Evolutionary conservation across 2,113 vertebrate genomes (phyloP).

Genomic region (Podarcis muralis): DNA sequence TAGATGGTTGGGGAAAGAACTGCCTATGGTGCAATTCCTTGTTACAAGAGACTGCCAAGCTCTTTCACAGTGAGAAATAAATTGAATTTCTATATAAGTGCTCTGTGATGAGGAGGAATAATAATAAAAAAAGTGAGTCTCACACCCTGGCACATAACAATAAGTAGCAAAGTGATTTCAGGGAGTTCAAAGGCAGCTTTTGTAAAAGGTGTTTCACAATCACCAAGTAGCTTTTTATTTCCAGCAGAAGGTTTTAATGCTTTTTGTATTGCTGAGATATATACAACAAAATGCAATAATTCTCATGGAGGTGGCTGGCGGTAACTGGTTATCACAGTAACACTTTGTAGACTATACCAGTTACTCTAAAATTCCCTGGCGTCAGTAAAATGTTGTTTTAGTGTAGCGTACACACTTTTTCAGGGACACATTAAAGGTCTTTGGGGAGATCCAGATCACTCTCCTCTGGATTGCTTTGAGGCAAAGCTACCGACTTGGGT

Average conservation of each 20-base stretch:
- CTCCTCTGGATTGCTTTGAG: neutral
- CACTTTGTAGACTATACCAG: slow-evolving; percentile 5
- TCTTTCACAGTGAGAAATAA: slow-evolving; percentile 25
- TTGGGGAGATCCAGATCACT: neutral
- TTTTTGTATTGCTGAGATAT: neutral
- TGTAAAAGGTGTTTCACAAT: neutral
- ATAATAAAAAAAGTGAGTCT: neutral
- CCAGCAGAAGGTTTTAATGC: neutral
- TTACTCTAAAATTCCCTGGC: neutral
- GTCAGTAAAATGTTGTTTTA: slow-evolving; percentile 1
- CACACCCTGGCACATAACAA: neutral
- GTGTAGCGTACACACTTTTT: neutral
- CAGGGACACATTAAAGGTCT: neutral
- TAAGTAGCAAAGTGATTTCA: neutral
- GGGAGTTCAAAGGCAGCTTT: slow-evolving; percentile 22
- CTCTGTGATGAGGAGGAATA: neutral
- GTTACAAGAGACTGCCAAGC: neutral
- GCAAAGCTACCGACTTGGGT: neutral
- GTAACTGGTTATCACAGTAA: neutral
- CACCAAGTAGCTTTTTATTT: slow-evolving; percentile 15
- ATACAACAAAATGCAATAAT: slow-evolving; percentile 20
- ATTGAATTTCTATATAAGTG: slow-evolving; percentile 6
- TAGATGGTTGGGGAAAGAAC: neutral
- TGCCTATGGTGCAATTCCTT: neutral
- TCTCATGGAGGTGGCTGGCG: neutral